phyloP scores from a whole-genome alignment of 2,888 invertebrate genomes.

The Sclerodermus sp. region DNA sequence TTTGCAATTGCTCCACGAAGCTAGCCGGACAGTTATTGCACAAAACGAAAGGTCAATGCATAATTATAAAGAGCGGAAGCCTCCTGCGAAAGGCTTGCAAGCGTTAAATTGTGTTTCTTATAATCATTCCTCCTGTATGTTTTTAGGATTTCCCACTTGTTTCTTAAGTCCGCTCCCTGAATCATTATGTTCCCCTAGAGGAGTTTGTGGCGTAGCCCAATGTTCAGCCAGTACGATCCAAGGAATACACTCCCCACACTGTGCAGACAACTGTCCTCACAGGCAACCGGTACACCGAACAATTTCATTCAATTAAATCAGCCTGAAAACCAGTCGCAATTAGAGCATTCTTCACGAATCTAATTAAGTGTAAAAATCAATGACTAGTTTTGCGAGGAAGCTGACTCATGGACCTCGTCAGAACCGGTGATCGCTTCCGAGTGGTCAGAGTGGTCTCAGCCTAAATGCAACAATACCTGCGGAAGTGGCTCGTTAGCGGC shows the following conservation, averaged over 20 bases:
- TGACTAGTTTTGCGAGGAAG: slow-evolving; percentile 53
- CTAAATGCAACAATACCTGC: slow-evolving; percentile 38
- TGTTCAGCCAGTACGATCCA: slow-evolving; percentile 47
- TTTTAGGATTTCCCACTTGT: slow-evolving; percentile 58
- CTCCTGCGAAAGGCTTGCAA: too few species aligned
- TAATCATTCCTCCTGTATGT: not conserved
- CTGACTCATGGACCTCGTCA: slow-evolving; percentile 41
- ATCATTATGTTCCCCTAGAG: slow-evolving; percentile 52
- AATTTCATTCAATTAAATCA: too few species aligned
- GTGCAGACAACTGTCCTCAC: slow-evolving; percentile 49
- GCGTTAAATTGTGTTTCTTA: too few species aligned
- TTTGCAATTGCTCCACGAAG: slow-evolving; percentile 43
- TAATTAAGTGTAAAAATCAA: not conserved
- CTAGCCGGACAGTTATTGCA: slow-evolving; percentile 45
- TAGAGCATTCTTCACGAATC: not conserved
- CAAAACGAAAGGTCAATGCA: slow-evolving; percentile 45
- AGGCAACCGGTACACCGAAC: slow-evolving; percentile 45
- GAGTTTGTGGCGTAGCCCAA: slow-evolving; percentile 51
- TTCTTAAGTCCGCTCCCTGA: slow-evolving; percentile 52
- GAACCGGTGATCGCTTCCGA: slow-evolving; percentile 44
- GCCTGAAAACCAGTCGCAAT: not conserved
- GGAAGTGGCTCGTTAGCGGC: slow-evolving; percentile 36
- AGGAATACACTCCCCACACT: slow-evolving; percentile 49
- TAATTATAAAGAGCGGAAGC: not conserved
- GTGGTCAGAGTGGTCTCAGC: slow-evolving; percentile 53